Conservation (phyloP, 2,888 invertebrate species). For the Nesidiocoris tenuis region DNA sequence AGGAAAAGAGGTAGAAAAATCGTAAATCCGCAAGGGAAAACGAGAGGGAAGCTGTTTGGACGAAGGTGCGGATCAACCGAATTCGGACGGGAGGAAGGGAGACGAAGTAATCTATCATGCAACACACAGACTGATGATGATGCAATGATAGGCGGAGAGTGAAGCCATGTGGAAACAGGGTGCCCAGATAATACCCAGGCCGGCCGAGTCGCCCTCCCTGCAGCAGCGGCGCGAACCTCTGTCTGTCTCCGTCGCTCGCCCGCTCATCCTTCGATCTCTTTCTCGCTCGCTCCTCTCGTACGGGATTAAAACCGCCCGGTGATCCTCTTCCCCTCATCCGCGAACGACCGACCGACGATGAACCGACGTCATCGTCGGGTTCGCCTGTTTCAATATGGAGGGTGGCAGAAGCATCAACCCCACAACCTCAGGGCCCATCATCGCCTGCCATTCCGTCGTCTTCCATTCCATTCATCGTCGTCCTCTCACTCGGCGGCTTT, state of each 20-base stretch:
- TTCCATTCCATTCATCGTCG: neutral
- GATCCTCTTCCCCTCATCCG: neutral
- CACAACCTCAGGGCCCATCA: constrained; percentile 5
- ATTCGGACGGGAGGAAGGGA: constrained; percentile 23
- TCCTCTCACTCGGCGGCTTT: constrained; percentile 15
- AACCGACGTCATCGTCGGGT: constrained; percentile 8
- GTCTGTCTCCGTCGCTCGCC: neutral
- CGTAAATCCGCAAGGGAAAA: neutral
- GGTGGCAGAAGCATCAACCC: constrained; percentile 25
- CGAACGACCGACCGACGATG: neutral
- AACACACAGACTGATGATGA: constrained; percentile 45
- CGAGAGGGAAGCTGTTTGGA: constrained; percentile 1
- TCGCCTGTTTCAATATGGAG: constrained; percentile 43
- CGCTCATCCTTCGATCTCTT: neutral
- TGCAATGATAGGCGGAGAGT: constrained; percentile 45
- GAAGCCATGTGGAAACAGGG: constrained; percentile 45
- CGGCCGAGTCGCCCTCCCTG: constrained; percentile 10
- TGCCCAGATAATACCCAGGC: constrained; percentile 39
- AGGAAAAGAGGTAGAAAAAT: neutral
- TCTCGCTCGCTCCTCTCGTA: neutral
- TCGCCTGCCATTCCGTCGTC: neutral
- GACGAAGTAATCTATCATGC: constrained; percentile 44
- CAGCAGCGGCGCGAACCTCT: neutral
- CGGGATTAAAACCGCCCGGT: constrained; percentile 15
- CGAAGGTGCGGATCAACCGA: neutral